phyloP scores from a whole-genome alignment of 2,888 invertebrate species.

The Brachynemurus nebulosus region DNA sequence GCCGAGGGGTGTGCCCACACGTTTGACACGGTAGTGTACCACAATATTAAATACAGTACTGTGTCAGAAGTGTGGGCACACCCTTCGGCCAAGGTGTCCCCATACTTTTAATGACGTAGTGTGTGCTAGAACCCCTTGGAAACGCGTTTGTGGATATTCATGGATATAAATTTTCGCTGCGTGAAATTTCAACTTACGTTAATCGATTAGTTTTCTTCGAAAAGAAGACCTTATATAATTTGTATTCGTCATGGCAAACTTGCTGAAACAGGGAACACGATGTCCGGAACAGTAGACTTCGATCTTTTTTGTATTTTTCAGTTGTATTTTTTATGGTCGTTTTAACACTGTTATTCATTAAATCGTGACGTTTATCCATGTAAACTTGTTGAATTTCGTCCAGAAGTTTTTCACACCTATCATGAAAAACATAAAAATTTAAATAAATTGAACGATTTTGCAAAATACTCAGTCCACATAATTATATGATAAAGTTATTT shows the following conservation, averaged over 20 bases:
- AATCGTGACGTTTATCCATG: constrained; percentile 48
- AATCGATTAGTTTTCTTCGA: constrained; percentile 48
- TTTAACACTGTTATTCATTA: constrained; percentile 56
- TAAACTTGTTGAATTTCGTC: constrained; percentile 74
- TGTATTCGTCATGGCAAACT: constrained; percentile 88
- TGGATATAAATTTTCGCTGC: no score
- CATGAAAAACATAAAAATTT: not conserved
- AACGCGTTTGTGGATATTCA: constrained; percentile 8
- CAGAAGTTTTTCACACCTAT: constrained; percentile 54
- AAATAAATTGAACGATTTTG: no score
- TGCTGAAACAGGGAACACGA: constrained; percentile 85
- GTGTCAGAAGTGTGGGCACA: no score
- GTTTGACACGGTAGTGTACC: no score
- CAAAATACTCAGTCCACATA: no score
- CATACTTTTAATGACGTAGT: no score
- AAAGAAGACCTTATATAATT: constrained; percentile 86
- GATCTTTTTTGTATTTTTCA: constrained; percentile 51
- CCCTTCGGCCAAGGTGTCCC: no score
- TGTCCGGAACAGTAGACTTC: constrained; percentile 72
- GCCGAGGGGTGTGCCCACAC: not conserved
- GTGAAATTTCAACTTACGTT: no score
- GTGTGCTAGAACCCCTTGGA: not conserved
- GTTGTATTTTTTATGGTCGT: constrained; percentile 53
- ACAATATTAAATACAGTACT: no score
- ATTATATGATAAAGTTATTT: no score